Base-by-base conservation (phyloP, 1,140 invertebrate genomes). In the Scaptomyza pallida region DNA sequence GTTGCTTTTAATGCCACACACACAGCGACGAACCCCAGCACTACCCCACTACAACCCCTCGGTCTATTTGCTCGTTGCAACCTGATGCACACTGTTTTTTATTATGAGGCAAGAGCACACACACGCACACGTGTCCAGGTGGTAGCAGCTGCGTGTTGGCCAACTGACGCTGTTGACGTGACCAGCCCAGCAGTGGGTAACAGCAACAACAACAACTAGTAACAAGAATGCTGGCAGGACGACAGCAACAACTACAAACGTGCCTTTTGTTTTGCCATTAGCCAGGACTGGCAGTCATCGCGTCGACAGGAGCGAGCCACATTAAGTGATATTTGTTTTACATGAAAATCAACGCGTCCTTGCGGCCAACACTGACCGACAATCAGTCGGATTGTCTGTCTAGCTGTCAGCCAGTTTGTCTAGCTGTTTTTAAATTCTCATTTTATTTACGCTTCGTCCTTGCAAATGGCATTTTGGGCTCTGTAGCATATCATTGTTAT, bases 281-380 rank as follows among this genome's bases (percentile, higher is more conserved):
- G 26, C 26, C 8, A 9, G 26, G 26, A 8, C 26, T 9, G 82
- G 65, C 68, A 23, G 26, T 5, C 21, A 23, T 3, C 21, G 5
- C 61, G 17, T 33, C 35, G 33, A 51, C 60, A 85, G 80, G 33
- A 60, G 37, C 44, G 52, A 48, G 57, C 52, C 65, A 81, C 82
- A 86, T 88, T 86, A 86, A 88, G 82, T 88, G 78, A 88, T 88
- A 86, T 86, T 86, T 88, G 81, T 86, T 86, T 88, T 86, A 86
- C 81, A 86, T 78, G 82, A 88, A 88, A 77, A 88, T 86, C 77
- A 81, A 88, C 77, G 75, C 61, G 74, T 76, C 55, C 64, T 64
- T 74, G 74, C 50, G n/a, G 19, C 44, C 44, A 60, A 13, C 13
- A 13, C 19, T 26, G 52, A 43, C 52, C 52, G 23, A 43, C 19